Evolutionary conservation across 2,113 vertebrate genomes (phyloP).

Genomic region (Ceratotherium simum): DNA sequence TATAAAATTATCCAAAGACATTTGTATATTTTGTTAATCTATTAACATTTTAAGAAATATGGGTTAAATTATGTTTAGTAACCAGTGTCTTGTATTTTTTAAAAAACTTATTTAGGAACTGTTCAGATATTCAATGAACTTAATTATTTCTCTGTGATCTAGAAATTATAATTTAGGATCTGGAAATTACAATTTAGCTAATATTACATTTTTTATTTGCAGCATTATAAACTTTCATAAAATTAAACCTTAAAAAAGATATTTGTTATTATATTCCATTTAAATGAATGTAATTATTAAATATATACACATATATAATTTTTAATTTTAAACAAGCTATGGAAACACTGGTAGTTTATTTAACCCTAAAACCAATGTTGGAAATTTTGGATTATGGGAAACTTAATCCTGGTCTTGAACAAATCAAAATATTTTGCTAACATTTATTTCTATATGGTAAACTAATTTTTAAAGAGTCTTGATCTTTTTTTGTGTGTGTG

Average conservation of each 20-base stretch:
- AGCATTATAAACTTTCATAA: not conserved
- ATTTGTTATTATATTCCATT: not conserved
- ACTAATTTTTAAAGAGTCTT: constrained; percentile 1
- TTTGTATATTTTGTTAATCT: not conserved
- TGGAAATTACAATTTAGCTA: not conserved
- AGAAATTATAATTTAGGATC: not conserved
- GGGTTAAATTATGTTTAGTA: not conserved
- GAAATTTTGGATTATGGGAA: constrained; percentile 13
- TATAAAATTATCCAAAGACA: not conserved
- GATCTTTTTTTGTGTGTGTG: too few relatives aligned
- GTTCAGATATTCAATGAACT: not conserved
- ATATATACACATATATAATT: not conserved
- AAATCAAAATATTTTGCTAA: not conserved
- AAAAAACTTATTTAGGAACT: not conserved
- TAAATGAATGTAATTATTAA: not conserved
- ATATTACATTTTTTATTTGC: not conserved
- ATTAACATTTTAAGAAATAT: not conserved
- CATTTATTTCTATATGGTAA: not conserved
- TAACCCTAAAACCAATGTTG: not conserved
- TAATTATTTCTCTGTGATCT: not conserved
- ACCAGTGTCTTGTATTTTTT: not conserved
- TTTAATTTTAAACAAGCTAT: not conserved
- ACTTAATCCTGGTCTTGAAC: not conserved
- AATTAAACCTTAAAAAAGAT: not conserved
- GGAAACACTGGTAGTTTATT: not conserved